These are phyloP conservation scores for Notocelia uddmanniana DNA, from an alignment of 2,888 invertebrate genomes.

Conservation along the genomic window DNA sequence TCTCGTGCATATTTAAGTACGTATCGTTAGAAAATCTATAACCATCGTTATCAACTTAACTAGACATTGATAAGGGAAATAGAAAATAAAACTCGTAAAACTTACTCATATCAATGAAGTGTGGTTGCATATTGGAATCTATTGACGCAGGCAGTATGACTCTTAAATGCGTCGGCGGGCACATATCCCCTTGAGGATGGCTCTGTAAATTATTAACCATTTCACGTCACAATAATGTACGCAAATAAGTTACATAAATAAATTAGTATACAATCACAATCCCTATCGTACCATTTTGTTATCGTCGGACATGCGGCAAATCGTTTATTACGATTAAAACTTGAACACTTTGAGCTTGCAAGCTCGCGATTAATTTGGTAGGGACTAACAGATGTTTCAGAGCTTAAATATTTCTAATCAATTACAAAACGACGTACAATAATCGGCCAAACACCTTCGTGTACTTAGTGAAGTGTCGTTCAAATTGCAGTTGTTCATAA, in stretches of 20 bases:
- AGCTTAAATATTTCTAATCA: conserved; percentile 17
- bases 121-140: conserved; percentile 70
- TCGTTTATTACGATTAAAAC: conserved; percentile 6
- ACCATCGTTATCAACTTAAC: conserved; percentile 32
- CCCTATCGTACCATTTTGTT: conserved; percentile 57
- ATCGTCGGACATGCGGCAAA: conserved; percentile 41
- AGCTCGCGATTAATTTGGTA: not conserved
- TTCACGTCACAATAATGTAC: conserved; percentile 64
- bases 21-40: conserved; percentile 7
- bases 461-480: conserved; percentile 25
- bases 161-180: conserved; percentile 71
- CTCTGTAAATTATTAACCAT: conserved; percentile 69
- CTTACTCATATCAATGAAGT: conserved; percentile 76
- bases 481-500: conserved; percentile 5
- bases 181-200: conserved; percentile 69
- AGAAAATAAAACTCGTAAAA: conserved; percentile 45
- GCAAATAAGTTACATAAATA: conserved; percentile 73
- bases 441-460: conserved; percentile 37
- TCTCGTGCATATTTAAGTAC: not conserved
- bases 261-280: conserved; percentile 62
- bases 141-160: conserved; percentile 73
- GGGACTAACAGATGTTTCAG: not conserved
- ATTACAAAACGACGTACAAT: conserved; percentile 35
- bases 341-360: conserved; percentile 4
- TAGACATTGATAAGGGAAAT: conserved; percentile 35